Evolutionary conservation across 2,888 invertebrate species (phyloP).

Genomic region (Eupithecia pulchellata): DNA sequence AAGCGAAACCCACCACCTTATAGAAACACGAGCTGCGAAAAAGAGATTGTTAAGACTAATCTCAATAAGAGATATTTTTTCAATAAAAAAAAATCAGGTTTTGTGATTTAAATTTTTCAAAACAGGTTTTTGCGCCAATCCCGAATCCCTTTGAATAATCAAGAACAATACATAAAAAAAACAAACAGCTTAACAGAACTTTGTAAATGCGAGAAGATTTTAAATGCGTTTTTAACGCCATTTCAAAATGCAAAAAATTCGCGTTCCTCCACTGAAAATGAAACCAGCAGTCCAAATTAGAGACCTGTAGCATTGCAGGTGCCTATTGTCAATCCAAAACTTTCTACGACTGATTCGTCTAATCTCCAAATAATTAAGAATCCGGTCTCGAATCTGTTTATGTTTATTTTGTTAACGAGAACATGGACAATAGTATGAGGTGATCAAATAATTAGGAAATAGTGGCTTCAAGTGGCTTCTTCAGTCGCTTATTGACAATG

Average conservation of each 20-base stretch:
- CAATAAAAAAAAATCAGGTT: too few species aligned
- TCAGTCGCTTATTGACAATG: constrained; percentile 17
- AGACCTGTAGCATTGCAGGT: background rate
- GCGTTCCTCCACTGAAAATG: too few species aligned
- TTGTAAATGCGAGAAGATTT: background rate
- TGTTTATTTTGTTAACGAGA: constrained; percentile 18
- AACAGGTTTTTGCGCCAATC: too few species aligned
- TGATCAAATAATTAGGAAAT: constrained; percentile 27
- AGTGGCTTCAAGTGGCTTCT: constrained; percentile 29
- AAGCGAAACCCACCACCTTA: background rate
- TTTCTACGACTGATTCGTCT: background rate
- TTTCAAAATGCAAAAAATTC: background rate
- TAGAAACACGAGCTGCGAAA: background rate
- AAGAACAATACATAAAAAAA: background rate
- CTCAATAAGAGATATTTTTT: too few species aligned
- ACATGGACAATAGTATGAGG: constrained; percentile 7
- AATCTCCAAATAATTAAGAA: background rate
- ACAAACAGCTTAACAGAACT: background rate
- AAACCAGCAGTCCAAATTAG: background rate
- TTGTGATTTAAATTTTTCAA: too few species aligned
- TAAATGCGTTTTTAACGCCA: background rate
- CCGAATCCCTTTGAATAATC: too few species aligned
- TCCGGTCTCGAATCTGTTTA: constrained; percentile 6
- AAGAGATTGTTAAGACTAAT: background rate
- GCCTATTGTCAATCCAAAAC: background rate